Evolutionary conservation across 2,888 invertebrate genomes (phyloP).

Genomic region (Anthoptus insignis): DNA sequence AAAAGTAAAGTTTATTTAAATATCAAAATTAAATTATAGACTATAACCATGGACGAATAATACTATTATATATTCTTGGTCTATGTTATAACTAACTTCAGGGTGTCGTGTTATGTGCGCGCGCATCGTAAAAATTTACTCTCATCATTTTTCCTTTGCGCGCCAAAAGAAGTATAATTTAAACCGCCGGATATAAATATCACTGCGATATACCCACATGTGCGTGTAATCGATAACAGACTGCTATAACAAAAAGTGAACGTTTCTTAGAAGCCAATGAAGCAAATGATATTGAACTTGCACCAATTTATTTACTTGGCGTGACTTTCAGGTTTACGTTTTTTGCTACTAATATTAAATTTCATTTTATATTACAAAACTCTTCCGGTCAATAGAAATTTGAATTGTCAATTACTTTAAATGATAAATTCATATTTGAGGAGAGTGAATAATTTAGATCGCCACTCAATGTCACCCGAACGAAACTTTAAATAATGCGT

Average conservation of each 20-base stretch:
- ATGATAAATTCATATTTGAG: neutral
- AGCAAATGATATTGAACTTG: constrained; percentile 38
- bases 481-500: no score
- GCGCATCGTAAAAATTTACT: no score
- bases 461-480: neutral
- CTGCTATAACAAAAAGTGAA: constrained; percentile 9
- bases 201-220: no score
- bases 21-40: no score
- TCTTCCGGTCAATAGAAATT: constrained; percentile 31
- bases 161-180: no score
- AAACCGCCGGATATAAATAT: no score
- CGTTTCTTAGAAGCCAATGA: constrained; percentile 24
- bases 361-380: constrained; percentile 25
- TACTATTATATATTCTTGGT: no score
- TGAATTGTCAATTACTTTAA: constrained; percentile 8
- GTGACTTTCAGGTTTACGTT: constrained; percentile 34
- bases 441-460: neutral
- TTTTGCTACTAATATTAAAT: constrained; percentile 25
- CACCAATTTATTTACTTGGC: constrained; percentile 33
- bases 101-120: no score
- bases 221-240: neutral
- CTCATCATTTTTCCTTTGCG: no score
- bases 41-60: no score
- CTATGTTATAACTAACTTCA: no score
- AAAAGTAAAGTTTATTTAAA: no score